Evolutionary conservation across 64 coral and sea anemone species (phyloP), one percentile per base, ranked within the genome.

Genomic region (Pocillopora damicornis): DNA sequence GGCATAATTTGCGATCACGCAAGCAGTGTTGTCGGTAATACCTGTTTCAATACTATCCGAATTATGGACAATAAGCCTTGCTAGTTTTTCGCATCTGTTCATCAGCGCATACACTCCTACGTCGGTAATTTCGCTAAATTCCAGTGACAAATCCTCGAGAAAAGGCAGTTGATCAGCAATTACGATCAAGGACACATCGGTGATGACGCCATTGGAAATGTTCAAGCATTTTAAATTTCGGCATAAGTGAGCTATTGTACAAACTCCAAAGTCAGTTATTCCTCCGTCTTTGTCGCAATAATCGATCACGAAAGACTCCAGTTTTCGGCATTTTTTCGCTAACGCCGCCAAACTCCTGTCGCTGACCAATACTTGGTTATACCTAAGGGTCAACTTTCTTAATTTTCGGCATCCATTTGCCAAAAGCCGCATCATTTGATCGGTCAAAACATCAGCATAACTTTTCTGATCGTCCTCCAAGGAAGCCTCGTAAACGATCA

Each of bases 81-180:
- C 88, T 4, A 99, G 59, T 23, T 93, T 95, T 68, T 93, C 87
- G 34, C 97, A 99, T 57, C 79, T 60, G 30, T 77, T 77, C 97
- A 99, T 95, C 15, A 99, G 76, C 23, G 91, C 82, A 34, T 88
- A 93, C 18, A 99, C 87, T 59, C 97, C 97, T 14, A 89, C 75
- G 64, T 99, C 97, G 23, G 93, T 95, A 56, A 99, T 74, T 58
- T 92, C 82, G 74, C 88, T 92, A 83, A 95, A 93, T 79, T 99
- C 97, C 34, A 99, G 86, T 42, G 90, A 95, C 64, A 99, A 71
- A 76, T 92, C 91, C 61, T 92, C 90, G 4, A 99, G 86, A 17
- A 78, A 90, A 15, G 97, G 93, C 13, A 99, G 75, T 15, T 89
- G 76, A 74, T 79, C 78, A 15, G 93, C 90, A 58, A 99, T 95